Percentiles rank a stretch among this genome's conserved stretches.
phyloP scores from a whole-genome alignment of 2,888 invertebrate genomes.

The Octonoba sinensis region DNA sequence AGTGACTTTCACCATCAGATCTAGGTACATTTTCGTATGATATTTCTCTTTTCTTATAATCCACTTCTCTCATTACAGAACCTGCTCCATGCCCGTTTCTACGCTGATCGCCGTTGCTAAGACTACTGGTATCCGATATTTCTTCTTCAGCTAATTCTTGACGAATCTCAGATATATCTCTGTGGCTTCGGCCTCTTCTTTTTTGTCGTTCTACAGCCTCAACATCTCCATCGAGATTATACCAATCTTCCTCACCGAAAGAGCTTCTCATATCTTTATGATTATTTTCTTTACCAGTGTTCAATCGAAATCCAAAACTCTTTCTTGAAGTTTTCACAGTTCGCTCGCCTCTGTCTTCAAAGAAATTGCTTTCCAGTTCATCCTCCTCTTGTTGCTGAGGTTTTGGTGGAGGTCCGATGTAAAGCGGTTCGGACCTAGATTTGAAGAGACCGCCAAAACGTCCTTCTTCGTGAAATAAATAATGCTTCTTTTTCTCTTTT shows the following conservation, averaged over 20 bases:
- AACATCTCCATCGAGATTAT: conserved; percentile 59
- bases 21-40: conserved; percentile 64
- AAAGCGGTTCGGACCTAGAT: conserved; percentile 53
- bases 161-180: conserved; percentile 58
- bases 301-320: conserved; percentile 54
- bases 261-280: conserved; percentile 10
- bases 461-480: conserved; percentile 40
- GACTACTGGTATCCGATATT: conserved; percentile 52
- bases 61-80: conserved; percentile 63
- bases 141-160: conserved; percentile 56
- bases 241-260: conserved; percentile 60
- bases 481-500: conserved; percentile 44
- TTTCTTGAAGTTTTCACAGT: conserved; percentile 51
- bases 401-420: conserved; percentile 53
- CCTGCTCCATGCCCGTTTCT: conserved; percentile 49
- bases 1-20: conserved; percentile 29
- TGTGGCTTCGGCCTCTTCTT: conserved; percentile 51
- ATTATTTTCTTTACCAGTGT: conserved; percentile 19
- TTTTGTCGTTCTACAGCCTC: conserved; percentile 47
- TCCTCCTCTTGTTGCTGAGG: conserved; percentile 14
- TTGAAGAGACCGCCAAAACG: conserved; percentile 35
- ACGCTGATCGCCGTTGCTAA: conserved; percentile 46
- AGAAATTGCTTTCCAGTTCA: conserved; percentile 20
- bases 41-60: conserved; percentile 64
- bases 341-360: conserved; percentile 48